Conservation (phyloP, 2,113 vertebrate genomes). For the Gymnobelideus leadbeateri region DNA sequence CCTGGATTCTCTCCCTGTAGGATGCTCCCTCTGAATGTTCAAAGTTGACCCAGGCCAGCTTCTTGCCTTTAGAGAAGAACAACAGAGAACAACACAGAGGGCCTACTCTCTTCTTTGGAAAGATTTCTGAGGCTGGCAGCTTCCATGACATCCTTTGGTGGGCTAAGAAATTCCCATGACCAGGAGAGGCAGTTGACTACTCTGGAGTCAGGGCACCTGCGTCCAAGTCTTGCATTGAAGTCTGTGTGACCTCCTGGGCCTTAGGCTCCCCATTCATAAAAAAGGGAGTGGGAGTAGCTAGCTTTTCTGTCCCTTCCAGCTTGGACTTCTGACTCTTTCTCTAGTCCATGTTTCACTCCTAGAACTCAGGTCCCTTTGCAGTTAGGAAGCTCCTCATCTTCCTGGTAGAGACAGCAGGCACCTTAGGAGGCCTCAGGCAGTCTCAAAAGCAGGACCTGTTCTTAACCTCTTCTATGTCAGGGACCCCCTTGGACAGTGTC, state of each 20-base stretch:
- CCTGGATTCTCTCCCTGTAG: not conserved
- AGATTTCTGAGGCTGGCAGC: not conserved
- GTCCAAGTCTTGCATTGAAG: not conserved
- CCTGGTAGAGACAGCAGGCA: not conserved
- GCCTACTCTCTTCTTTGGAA: not conserved
- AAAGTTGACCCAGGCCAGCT: not conserved
- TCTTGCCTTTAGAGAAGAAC: not conserved
- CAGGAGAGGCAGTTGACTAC: not conserved
- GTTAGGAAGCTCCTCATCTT: not conserved
- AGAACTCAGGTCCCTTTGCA: not conserved
- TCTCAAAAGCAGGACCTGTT: not conserved
- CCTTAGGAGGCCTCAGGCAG: not conserved
- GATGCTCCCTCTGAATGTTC: not conserved
- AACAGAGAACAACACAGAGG: fast-evolving
- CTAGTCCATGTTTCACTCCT: not conserved
- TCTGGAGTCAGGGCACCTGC: not conserved
- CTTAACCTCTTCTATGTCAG: not conserved
- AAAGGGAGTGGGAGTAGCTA: no score
- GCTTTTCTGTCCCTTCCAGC: not conserved
- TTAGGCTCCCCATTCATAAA: not conserved
- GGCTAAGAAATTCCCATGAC: no score
- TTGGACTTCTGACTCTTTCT: not conserved
- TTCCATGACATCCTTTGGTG: not conserved
- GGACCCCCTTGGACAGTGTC: not conserved
- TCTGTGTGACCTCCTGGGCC: not conserved